Evolutionary conservation across 1,140 invertebrate species (phyloP), one percentile per base, ranked within the genome.

Genomic region (Ips nitidus): DNA sequence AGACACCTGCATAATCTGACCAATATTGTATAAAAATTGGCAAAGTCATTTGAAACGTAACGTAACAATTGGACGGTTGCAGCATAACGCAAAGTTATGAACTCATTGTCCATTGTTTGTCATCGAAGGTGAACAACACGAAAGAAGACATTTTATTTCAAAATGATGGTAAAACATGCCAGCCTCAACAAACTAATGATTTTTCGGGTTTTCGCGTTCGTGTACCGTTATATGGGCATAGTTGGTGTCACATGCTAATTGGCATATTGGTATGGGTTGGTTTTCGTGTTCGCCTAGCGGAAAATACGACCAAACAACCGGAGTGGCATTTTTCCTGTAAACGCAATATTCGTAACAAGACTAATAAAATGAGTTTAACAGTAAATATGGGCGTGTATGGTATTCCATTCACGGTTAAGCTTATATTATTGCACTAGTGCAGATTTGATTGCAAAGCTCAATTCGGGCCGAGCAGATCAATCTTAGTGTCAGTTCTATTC

Each of bases 61-160:
- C 22, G 22, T 22, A 22, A 22, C 22, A 22, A 22, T 22, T 22
- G 22, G 22, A 22, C 22, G 22, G 22, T 22, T 22, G 42, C 52
- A 55, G 55, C 40, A 55, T 64, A 64, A 64, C 38, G 50, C 22
- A 22, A 64, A 64, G 52, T 64, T 64, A 64, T 64, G 62, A 55
- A 64, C 62, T 53, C 39, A 64, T 64, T 64, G 62, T 64, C 41
- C 62, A 64, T 64, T 64, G 62, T 64, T 63, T 64, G 52, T 64
- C 50, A 55, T 53, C 50, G 52, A 64, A 55, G 52, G 62, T 64
- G 53, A 64, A 64, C 55, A 64, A 64, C 62, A 64, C 50, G 22
- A 55, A 22, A 22, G 22, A 22, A 55, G 62, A 37, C 40, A 36
- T 43, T 36, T 40, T 47, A 47, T 47, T 4, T 47, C n/a, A 47